Evolutionary conservation across 2,113 vertebrate genomes (phyloP).

Genomic region (Tylochromis polylepis): DNA sequence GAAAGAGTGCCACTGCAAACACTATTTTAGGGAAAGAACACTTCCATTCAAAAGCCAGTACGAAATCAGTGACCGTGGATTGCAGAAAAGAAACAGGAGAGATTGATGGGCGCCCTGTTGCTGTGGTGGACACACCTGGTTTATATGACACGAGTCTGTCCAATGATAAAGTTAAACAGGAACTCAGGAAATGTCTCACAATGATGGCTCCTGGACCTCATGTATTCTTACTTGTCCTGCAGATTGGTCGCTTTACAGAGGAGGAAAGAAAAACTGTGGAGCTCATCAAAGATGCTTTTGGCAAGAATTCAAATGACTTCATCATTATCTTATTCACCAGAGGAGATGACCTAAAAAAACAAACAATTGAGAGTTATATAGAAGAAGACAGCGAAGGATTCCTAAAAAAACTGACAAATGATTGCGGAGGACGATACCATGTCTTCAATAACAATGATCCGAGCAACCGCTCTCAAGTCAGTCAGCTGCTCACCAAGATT

Average conservation of each 20-base stretch:
- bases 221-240: slow-evolving; percentile 44
- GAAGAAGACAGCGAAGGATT: not conserved
- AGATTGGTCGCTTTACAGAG: slow-evolving; percentile 18
- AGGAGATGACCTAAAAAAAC: slow-evolving; percentile 23
- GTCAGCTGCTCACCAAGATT: not conserved
- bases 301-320: slow-evolving; percentile 17
- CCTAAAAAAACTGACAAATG: not conserved
- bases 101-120: not conserved
- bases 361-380: not conserved
- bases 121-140: not conserved
- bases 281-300: slow-evolving; percentile 30
- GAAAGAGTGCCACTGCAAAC: slow-evolving; percentile 19
- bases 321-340: slow-evolving; percentile 40
- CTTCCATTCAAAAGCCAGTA: not conserved
- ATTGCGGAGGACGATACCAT: not conserved
- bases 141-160: not conserved
- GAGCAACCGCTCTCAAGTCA: slow-evolving; percentile 21
- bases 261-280: slow-evolving; percentile 35
- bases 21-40: not conserved
- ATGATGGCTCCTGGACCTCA: slow-evolving; percentile 50
- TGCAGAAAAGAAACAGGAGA: not conserved
- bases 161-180: not conserved
- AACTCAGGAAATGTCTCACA: slow-evolving; percentile 4
- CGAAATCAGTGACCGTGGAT: not conserved
- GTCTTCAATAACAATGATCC: slow-evolving; percentile 15